Conservation (phyloP, 2,113 vertebrate species). For the Myrmecophaga tridactyla region DNA sequence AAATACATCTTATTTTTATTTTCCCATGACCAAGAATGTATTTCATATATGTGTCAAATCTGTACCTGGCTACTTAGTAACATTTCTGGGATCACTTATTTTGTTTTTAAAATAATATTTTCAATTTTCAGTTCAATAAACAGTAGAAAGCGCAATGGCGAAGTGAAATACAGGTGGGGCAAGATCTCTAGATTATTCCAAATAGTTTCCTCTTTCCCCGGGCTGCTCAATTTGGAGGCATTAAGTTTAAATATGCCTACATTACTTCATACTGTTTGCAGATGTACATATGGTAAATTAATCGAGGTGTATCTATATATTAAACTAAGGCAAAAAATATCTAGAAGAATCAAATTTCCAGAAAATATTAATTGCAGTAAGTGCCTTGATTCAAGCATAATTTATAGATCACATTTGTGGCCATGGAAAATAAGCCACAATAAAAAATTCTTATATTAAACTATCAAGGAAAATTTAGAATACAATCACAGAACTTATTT, state of each 20-base stretch:
- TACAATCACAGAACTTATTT: not conserved
- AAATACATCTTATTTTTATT: not conserved
- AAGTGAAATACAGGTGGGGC: not conserved
- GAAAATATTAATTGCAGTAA: not conserved
- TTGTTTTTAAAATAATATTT: constrained; percentile 2
- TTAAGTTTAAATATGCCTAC: not conserved
- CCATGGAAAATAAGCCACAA: not conserved
- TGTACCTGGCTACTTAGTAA: not conserved
- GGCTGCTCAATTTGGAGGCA: not conserved
- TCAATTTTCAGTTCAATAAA: not conserved
- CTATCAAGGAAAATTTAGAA: constrained; percentile 14
- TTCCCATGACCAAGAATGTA: not conserved
- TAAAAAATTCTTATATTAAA: not conserved
- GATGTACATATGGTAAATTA: not conserved
- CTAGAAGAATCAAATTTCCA: not conserved
- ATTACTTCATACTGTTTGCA: not conserved
- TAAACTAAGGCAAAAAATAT: not conserved
- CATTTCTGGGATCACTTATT: not conserved
- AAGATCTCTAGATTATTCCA: not conserved
- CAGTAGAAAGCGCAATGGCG: not conserved
- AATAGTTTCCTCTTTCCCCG: not conserved
- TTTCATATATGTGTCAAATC: not conserved
- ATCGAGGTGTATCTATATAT: no score
- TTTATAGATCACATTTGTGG: not conserved
- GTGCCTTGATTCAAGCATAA: not conserved